Conservation (phyloP, 1,140 invertebrate genomes). For the Drosophila nigrodunni region DNA sequence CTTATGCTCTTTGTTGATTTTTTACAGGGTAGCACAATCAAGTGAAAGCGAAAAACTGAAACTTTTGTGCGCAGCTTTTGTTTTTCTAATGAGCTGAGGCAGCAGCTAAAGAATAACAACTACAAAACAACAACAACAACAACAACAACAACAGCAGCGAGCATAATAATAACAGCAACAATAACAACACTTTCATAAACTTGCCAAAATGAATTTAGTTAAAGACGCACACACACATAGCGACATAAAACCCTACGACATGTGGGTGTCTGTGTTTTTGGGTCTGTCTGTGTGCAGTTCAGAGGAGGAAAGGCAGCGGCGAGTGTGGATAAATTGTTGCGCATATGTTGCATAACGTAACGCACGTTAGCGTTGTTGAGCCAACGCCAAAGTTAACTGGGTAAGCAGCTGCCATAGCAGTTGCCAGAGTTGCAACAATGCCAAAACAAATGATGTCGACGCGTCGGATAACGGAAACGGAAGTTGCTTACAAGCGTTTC, state of each 20-base stretch:
- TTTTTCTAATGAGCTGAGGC: conserved; percentile 73
- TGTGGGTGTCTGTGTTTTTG: conserved; percentile 1
- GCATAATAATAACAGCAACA: conserved; percentile 44
- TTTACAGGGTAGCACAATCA: background rate
- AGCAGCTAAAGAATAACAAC: conserved; percentile 40
- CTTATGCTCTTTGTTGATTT: background rate
- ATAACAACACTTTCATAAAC: conserved; percentile 74
- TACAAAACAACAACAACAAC: background rate
- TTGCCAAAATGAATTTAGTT: conserved; percentile 73
- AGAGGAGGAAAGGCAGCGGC: background rate
- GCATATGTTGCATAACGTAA: conserved; percentile 70
- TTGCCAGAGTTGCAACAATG: conserved; percentile 61
- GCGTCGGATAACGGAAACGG: conserved; percentile 77
- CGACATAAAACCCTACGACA: conserved; percentile 38
- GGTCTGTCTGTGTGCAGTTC: background rate
- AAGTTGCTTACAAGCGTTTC: conserved; percentile 72
- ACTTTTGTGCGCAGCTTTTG: conserved; percentile 73
- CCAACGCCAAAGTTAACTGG: conserved; percentile 32
- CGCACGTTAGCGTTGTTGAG: conserved; percentile 50
- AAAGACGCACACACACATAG: conserved; percentile 45
- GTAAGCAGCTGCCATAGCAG: conserved; percentile 34
- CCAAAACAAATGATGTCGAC: conserved; percentile 55
- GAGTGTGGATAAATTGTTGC: conserved; percentile 44
- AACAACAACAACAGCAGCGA: background rate
- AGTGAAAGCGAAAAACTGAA: conserved; percentile 25